Evolutionary conservation across 30 jellyfish, hydroid and myxozoan genomes (phyloP).

Genomic region (Hydra vulgaris): DNA sequence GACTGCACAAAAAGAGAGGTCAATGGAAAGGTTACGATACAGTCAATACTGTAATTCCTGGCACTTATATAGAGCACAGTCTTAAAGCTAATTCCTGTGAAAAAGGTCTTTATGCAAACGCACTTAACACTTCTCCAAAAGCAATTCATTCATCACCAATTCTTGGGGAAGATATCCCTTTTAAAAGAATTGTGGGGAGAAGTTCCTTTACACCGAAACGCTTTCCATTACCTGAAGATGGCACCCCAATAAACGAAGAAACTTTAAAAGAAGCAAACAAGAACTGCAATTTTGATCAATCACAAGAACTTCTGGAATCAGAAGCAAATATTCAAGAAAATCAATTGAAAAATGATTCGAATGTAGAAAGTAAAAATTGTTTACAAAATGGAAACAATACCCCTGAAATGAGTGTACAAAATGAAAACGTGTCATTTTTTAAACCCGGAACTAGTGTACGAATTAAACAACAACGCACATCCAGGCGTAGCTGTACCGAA

Average conservation of each 20-base stretch:
- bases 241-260: not conserved
- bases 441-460: slow-evolving; percentile 18
- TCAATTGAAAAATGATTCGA: not conserved
- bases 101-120: not conserved
- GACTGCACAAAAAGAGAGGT: not conserved
- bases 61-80: not conserved
- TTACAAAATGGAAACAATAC: not conserved
- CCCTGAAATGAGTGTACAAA: not conserved
- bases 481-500: not conserved
- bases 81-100: not conserved
- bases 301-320: not conserved
- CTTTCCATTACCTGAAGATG: not conserved
- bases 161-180: not conserved
- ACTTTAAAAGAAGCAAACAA: not conserved
- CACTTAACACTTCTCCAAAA: not conserved
- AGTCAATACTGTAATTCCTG: slow-evolving; percentile 3
- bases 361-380: not conserved
- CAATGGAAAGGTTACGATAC: slow-evolving; percentile 2
- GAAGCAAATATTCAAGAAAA: not conserved
- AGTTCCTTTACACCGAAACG: slow-evolving; percentile 10
- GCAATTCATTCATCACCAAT: not conserved
- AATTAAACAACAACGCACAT: slow-evolving; percentile 18
- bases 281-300: not conserved
- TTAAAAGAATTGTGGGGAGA: not conserved
- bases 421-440: not conserved